A percentile compares a stretch with the other conserved stretches of the same genome.
These are phyloP conservation scores for Mercenaria mercenaria DNA, from an alignment of 1,140 invertebrate genomes.

Conservation along the genomic window DNA sequence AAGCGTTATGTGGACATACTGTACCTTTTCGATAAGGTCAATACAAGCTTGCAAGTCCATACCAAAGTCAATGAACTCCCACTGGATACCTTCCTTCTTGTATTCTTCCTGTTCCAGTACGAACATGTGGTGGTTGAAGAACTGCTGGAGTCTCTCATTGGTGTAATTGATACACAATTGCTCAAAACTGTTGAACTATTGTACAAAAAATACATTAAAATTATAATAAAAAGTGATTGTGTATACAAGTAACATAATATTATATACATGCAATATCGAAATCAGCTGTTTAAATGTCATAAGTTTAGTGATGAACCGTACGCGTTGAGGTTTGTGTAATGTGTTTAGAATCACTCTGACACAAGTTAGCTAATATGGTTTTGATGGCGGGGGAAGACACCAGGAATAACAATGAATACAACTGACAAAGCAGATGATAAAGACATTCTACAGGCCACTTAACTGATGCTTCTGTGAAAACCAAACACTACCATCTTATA, in stretches of 20 bases:
- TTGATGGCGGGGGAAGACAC: no score
- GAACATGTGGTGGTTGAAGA: slow-evolving; percentile 99
- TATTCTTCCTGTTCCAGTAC: slow-evolving; percentile 99
- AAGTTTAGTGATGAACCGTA: no score
- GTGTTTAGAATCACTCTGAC: no score
- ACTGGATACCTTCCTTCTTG: slow-evolving; percentile 99
- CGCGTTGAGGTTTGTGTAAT: no score
- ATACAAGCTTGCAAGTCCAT: slow-evolving; percentile 99
- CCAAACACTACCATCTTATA: no score
- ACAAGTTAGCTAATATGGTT: no score
- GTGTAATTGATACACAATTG: slow-evolving; percentile 99
- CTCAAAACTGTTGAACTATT: slow-evolving; percentile 99
- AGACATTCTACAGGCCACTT: no score
- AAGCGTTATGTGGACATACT: neutral
- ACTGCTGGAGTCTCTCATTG: slow-evolving; percentile 99
- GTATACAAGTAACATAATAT: neutral
- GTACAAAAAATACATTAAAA: slow-evolving; percentile 8
- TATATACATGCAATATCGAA: neutral
- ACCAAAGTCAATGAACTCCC: slow-evolving; percentile 99
- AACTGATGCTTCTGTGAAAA: no score
- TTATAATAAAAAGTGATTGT: no score
- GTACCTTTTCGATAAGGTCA: slow-evolving; percentile 99
- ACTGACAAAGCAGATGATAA: no score
- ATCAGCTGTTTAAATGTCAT: no score
- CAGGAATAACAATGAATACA: no score